Evolutionary conservation across 2,113 vertebrate genomes (phyloP).

Genomic region (Charina bottae): DNA sequence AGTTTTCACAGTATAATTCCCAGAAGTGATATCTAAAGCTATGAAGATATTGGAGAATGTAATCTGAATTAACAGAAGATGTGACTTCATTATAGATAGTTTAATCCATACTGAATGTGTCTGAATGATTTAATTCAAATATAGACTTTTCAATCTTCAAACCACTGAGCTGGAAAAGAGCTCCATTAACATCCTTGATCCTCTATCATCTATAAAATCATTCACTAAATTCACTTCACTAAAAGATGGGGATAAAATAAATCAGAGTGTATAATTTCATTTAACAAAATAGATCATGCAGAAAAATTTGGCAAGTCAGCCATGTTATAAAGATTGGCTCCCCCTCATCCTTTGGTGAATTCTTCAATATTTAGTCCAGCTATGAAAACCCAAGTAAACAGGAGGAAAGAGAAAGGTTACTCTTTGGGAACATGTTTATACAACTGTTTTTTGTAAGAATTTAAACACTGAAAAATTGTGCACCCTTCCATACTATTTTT

Average conservation of each 20-base stretch:
- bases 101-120: constrained; percentile 11
- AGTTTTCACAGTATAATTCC: background rate
- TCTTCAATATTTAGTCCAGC: background rate
- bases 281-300: constrained; percentile 2
- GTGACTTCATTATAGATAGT: background rate
- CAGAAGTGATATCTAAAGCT: background rate
- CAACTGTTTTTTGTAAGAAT: background rate
- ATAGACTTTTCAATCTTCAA: background rate
- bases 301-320: background rate
- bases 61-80: background rate
- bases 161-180: background rate
- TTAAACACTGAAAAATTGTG: constrained; percentile 52
- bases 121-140: constrained; percentile 22
- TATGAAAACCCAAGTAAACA: background rate
- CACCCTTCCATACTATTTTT: constrained; percentile 32
- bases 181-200: constrained; percentile 2
- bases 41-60: background rate
- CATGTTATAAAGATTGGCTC: constrained; percentile 27
- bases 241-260: constrained; percentile 10
- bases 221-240: background rate
- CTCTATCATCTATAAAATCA: background rate
- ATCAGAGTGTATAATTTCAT: background rate
- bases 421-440: background rate
- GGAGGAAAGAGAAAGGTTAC: background rate
- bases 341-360: background rate